Conservation (phyloP, 2,113 vertebrate species). For the Vulpes lagopus region DNA sequence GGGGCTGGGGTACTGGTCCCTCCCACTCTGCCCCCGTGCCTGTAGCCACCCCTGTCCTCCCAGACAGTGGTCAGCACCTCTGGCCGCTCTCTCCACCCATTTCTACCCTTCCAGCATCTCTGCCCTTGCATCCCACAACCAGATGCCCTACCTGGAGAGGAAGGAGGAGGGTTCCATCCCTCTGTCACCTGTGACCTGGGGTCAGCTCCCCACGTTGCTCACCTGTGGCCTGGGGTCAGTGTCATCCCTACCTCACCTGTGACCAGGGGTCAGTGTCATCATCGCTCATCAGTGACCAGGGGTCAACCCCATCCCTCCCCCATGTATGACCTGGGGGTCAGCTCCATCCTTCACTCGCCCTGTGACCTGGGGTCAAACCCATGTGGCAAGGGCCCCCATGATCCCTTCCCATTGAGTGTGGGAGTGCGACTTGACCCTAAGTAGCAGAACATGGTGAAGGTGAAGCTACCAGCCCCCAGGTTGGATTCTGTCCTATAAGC, state of each 20-base stretch:
- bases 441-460: accelerated
- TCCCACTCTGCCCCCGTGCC: not conserved
- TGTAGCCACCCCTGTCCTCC: accelerated
- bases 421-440: not conserved
- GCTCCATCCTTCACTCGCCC: not conserved
- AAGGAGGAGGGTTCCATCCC: not conserved
- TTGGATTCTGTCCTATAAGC: not conserved
- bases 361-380: not conserved
- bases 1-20: not conserved
- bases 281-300: too few species aligned
- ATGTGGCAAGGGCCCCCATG: not conserved
- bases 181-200: too few species aligned
- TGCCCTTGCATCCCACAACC: not conserved
- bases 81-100: too few species aligned
- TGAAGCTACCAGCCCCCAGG: not conserved
- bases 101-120: not conserved
- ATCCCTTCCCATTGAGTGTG: not conserved
- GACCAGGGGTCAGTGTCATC: too few species aligned
- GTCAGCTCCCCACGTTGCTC: too few species aligned
- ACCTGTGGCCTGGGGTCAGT: too few species aligned
- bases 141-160: not conserved
- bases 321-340: too few species aligned
- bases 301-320: too few species aligned
- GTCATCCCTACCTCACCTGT: too few species aligned
- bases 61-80: too few species aligned